phyloP scores from a whole-genome alignment of 1,140 invertebrate genomes.

The Trachymyrmex cornetzi region DNA sequence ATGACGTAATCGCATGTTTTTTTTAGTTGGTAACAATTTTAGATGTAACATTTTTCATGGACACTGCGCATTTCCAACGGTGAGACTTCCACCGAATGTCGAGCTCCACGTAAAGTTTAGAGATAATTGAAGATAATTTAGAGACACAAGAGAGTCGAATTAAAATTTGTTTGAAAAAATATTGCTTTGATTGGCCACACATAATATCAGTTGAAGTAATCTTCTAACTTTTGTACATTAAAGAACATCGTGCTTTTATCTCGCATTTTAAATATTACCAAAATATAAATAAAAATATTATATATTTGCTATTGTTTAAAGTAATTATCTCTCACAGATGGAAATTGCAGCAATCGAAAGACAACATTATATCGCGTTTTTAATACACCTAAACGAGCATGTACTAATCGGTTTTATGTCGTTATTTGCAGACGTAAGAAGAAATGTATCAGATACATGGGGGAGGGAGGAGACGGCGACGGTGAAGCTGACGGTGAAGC shows the following conservation, averaged over 20 bases:
- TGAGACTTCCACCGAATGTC: slow-evolving; percentile 5
- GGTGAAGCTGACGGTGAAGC: slow-evolving; percentile 89
- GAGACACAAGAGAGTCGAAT: neutral
- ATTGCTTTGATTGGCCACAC: neutral
- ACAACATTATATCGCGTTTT: neutral
- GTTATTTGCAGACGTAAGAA: slow-evolving; percentile 96
- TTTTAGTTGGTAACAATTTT: slow-evolving; percentile 76
- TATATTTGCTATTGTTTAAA: neutral
- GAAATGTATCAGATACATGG: slow-evolving; percentile 98
- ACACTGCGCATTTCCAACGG: slow-evolving; percentile 37
- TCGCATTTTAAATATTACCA: neutral
- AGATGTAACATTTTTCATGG: slow-evolving; percentile 69
- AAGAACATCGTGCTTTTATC: neutral
- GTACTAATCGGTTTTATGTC: slow-evolving; percentile 47
- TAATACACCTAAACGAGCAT: neutral
- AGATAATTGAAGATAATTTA: neutral
- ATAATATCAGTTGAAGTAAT: neutral
- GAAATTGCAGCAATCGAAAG: slow-evolving; percentile 30
- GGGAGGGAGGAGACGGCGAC: slow-evolving; percentile 90
- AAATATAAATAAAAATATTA: slow-evolving; percentile 1
- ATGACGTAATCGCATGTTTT: slow-evolving; percentile 82
- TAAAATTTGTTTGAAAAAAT: neutral
- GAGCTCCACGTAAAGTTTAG: neutral
- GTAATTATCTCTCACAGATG: slow-evolving; percentile 49
- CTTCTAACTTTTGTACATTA: neutral